Evolutionary conservation across 2,888 invertebrate genomes (phyloP), one percentile per base, ranked within the genome.

Genomic region (Vanessa cardui): DNA sequence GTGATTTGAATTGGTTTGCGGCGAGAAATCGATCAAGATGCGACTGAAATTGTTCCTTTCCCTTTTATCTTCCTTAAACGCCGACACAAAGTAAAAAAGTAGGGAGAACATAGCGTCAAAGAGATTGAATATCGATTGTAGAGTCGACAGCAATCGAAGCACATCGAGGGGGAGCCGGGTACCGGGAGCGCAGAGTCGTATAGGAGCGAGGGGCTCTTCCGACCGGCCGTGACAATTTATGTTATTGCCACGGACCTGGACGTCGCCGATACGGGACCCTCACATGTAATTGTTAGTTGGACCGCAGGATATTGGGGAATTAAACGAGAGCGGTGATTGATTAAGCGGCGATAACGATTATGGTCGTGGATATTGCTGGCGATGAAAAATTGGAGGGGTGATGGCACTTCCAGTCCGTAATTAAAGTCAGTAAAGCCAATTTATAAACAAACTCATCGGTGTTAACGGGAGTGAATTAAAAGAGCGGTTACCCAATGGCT

Each of bases 91-190:
- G 89, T 89, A 79, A 88, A 87, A 50, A 21, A 87, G 85, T 86
- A 82, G 84, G 86, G 86, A 87, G 85, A 84, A 87, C 82, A 87
- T 87, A 87, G 88, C 86, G 88, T 89, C 89, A 90, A 90, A 90
- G 90, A 92, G 91, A 92, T 91, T 92, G 92, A 92, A 90, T 92
- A 92, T 92, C 90, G 92, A 92, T 92, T 92, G 89, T 87, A 79
- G 85, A 87, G 83, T 86, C 88, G 88, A 88, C 88, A 86, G 89
- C 90, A 87, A 90, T 90, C 85, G 85, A 83, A 73, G 71, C 67
- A 61, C 54, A 56, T 46, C 12, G 47, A 60, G 66, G 66, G 66
- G 39, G 66, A 56, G 33, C 56, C 39, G 46, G 47, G 44, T n/a
- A 52, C 60, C 60, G 65, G 66, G 76, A 66, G 73, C 69, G 73